Evolutionary conservation across 2,797 vertebrate genomes (phyloP), one percentile per base, ranked within the genome.

Genomic region (Sebastes hopkinsi): DNA sequence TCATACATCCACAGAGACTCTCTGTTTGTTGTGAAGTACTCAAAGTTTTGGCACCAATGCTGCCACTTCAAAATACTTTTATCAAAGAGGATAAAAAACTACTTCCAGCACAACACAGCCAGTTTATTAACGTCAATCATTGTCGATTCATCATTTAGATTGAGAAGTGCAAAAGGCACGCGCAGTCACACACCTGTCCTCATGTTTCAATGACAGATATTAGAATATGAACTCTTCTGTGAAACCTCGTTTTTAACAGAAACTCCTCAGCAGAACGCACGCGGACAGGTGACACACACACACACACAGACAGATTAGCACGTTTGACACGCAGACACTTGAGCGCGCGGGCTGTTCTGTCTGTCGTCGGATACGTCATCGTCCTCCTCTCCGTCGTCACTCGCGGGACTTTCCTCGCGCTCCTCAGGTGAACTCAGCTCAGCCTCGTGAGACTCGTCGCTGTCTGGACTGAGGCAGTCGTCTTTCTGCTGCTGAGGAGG

Each of bases 91-190:
- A 90, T 90, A 86, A 46, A 92, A 92, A 92, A 90, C 66, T 66
- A 86, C 77, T 77, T 90, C 72, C 86, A 92, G 88, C 87, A 84
- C 87, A 89, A 87, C 83, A 85, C 87, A 84, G 77, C 85, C 72
- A 38, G 80, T 85, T 87, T 87, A 71, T 83, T 84, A 69, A 81
- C 85, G 90, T 95, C 93, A 94, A 94, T 95, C 94, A 93, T 85
- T 87, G 93, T 96, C 92, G 90, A 92, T 88, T 89, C 87, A 89
- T 93, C 92, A 91, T 95, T 95, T 90, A 88, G 78, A 93, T 89
- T 87, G 86, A 92, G 64, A 92, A 93, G 95, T 95, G 95, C 95
- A 95, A 95, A 96, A 96, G 95, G 95, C 95, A 96, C 95, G 32
- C 83, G 75, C 91, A 82, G 92, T 93, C 92, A 90, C 92, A 90